Percentiles rank a stretch among this genome's conserved stretches.
Conservation (phyloP, 2,797 vertebrate species). For the Gymnodraco acuticeps region DNA sequence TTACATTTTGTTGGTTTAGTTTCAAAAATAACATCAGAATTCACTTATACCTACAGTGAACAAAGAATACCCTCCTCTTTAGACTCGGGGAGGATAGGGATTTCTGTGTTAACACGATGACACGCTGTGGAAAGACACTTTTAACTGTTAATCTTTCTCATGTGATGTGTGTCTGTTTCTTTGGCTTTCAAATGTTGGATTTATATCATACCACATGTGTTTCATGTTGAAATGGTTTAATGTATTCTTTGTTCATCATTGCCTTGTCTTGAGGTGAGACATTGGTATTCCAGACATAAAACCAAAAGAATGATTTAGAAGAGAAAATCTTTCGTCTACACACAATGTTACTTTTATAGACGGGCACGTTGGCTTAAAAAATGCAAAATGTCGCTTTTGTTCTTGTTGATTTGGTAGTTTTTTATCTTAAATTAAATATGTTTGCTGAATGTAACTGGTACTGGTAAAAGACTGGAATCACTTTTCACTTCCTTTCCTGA, state of each 20-base stretch:
- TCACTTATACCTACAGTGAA: not conserved
- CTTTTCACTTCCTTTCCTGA: not conserved
- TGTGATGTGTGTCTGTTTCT: not conserved
- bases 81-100: constrained; percentile 8
- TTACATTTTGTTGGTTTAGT: not conserved
- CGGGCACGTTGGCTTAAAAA: not conserved
- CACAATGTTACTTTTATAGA: not conserved
- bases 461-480: not conserved
- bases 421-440: not conserved
- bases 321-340: not conserved
- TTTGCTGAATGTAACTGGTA: not conserved
- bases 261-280: constrained; percentile 8
- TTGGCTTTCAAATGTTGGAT: not conserved
- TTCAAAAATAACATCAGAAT: not conserved
- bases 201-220: not conserved
- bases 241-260: constrained; percentile 11
- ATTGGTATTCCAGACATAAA: not conserved
- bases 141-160: constrained; percentile 4
- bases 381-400: not conserved
- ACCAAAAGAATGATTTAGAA: not conserved
- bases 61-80: not conserved
- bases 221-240: not conserved
- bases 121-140: not conserved
- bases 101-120: not conserved
- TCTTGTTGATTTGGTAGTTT: not conserved